Conservation (phyloP, 2,888 invertebrate species). For the Dichetophora obliterata region DNA sequence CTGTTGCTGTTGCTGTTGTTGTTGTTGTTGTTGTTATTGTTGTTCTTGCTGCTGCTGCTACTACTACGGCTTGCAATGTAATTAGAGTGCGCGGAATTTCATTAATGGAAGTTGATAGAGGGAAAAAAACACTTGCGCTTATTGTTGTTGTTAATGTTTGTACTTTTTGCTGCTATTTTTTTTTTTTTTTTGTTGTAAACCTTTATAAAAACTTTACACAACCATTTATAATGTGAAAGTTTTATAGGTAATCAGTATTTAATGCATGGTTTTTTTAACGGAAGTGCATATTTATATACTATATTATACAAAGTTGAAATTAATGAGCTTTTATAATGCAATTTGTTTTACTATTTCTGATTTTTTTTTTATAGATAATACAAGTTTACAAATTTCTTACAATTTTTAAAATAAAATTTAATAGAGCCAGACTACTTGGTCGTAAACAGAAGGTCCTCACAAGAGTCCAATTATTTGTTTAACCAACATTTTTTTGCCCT, state of each 20-base stretch:
- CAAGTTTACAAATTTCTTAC: no score
- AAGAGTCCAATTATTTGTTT: no score
- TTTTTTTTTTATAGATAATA: no score
- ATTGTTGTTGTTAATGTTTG: slow-evolving; percentile 20
- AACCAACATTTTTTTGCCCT: no score
- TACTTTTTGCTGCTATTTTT: neutral
- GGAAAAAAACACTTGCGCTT: neutral
- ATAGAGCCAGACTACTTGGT: no score
- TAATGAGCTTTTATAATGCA: neutral
- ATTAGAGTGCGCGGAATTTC: slow-evolving; percentile 33
- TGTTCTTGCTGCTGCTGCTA: slow-evolving; percentile 33
- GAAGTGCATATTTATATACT: neutral
- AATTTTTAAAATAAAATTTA: no score
- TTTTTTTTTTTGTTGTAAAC: no score
- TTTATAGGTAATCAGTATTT: neutral
- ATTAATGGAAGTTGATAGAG: slow-evolving; percentile 25
- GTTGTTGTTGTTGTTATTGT: slow-evolving; percentile 17
- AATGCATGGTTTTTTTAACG: neutral
- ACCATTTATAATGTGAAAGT: neutral
- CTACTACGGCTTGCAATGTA: slow-evolving; percentile 13
- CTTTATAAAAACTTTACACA: neutral
- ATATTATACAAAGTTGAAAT: neutral
- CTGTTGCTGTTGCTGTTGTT: slow-evolving; percentile 30
- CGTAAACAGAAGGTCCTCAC: no score
- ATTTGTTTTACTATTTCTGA: neutral